These are phyloP conservation scores for Colossoma macropomum DNA, from an alignment of 2,113 vertebrate species.

Conservation along the genomic window DNA sequence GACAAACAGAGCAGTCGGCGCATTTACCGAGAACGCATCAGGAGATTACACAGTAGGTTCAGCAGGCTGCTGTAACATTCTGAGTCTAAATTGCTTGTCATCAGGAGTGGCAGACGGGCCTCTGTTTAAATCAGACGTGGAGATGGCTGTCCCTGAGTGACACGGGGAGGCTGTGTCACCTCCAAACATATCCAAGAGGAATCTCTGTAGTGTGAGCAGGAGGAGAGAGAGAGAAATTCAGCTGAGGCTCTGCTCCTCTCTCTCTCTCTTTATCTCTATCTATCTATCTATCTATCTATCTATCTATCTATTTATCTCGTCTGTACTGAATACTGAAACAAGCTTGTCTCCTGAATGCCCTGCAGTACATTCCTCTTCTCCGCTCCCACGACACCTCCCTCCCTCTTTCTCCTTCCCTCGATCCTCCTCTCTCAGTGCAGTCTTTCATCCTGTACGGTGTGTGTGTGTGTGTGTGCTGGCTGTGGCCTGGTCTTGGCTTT, in stretches of 20 bases:
- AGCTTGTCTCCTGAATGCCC: slow-evolving; percentile 13
- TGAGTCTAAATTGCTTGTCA: background rate
- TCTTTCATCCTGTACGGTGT: slow-evolving; percentile 38
- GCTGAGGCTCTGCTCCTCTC: background rate
- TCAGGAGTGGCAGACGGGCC: background rate
- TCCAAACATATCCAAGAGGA: slow-evolving; percentile 17
- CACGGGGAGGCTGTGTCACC: slow-evolving; percentile 3
- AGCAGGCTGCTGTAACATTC: background rate
- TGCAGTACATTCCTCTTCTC: slow-evolving; percentile 32
- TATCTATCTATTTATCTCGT: slow-evolving; percentile 4
- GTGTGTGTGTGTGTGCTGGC: slow-evolving; percentile 1
- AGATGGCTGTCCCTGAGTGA: background rate
- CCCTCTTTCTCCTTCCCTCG: background rate
- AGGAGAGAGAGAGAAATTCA: slow-evolving; percentile 9
- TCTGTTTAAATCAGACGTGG: slow-evolving; percentile 25
- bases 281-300: background rate
- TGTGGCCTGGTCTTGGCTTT: slow-evolving; percentile 26
- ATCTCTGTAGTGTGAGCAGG: background rate
- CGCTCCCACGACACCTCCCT: slow-evolving; percentile 10
- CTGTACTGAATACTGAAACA: background rate
- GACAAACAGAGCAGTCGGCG: background rate
- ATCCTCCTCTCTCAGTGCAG: slow-evolving; percentile 10
- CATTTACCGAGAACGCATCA: background rate
- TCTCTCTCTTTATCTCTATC: slow-evolving; percentile 25
- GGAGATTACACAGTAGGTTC: background rate